Percentiles rank a stretch among this genome's conserved stretches.
phyloP scores from a whole-genome alignment of 64 coral and sea anemone species.

The Orbicella faveolata region DNA sequence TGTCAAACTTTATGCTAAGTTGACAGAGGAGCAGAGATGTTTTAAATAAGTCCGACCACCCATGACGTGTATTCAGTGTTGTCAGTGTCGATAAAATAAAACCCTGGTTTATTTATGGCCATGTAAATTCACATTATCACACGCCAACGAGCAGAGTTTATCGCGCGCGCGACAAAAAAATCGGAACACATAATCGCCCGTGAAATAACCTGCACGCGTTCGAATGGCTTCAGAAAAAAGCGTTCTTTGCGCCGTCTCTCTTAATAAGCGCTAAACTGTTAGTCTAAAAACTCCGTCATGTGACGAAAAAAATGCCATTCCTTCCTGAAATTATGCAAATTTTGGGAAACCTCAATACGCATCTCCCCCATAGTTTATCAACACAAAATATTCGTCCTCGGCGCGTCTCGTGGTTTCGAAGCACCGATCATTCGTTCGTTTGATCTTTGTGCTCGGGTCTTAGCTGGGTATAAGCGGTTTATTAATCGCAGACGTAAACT shows the following conservation, averaged over 20 bases:
- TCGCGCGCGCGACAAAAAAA: conserved; percentile 20
- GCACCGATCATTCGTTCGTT: conserved; percentile 31
- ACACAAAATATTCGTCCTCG: conserved; percentile 55
- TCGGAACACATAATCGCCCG: conserved; percentile 2
- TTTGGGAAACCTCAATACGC: conserved; percentile 64
- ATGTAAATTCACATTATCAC: conserved; percentile 23
- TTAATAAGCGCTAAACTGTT: background rate
- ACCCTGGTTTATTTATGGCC: conserved; percentile 22
- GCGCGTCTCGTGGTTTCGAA: conserved; percentile 60
- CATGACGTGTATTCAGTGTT: conserved; percentile 12
- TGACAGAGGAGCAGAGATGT: background rate
- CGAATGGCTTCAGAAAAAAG: background rate
- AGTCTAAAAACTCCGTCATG: conserved; percentile 41
- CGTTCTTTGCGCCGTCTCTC: background rate
- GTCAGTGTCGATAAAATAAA: conserved; percentile 27
- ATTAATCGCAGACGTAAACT: conserved; percentile 30
- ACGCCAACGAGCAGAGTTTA: conserved; percentile 1
- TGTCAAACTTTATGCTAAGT: background rate
- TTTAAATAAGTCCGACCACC: conserved; percentile 23
- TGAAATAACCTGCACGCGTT: background rate
- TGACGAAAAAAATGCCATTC: conserved; percentile 65
- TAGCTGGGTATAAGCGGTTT: conserved; percentile 19
- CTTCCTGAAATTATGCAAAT: conserved; percentile 90
- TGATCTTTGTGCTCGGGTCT: conserved; percentile 27
- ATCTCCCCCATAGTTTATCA: conserved; percentile 74